Conservation (phyloP, 2,797 vertebrate species). For the Podarcis lilfordi region DNA sequence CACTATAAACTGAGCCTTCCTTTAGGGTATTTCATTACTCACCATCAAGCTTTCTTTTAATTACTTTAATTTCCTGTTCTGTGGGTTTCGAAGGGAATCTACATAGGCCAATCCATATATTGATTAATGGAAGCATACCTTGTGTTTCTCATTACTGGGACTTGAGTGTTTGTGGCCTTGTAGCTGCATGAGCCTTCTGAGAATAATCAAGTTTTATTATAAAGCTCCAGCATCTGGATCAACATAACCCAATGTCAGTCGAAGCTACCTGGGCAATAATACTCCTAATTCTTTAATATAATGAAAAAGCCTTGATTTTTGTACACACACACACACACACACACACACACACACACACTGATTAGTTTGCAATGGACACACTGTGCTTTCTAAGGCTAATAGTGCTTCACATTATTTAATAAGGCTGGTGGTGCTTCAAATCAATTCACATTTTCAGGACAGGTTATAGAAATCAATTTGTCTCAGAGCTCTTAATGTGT, state of each 20-base stretch:
- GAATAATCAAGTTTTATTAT: conserved; percentile 17
- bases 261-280: neutral
- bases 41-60: neutral
- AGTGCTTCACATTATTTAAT: neutral
- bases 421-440: neutral
- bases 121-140: conserved; percentile 4
- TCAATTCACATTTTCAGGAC: conserved; percentile 1
- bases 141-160: neutral
- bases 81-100: neutral
- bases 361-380: neutral
- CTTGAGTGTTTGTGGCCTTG: neutral
- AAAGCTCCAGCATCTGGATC: neutral
- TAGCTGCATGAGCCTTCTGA: neutral
- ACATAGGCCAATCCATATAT: neutral
- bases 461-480: neutral
- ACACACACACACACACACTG: neutral
- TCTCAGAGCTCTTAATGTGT: neutral
- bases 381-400: neutral
- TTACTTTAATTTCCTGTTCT: conserved; percentile 8
- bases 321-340: neutral
- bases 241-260: neutral
- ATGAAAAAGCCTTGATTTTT: neutral
- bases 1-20: neutral
- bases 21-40: neutral
- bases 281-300: neutral